These are phyloP conservation scores for Nymphalis polychloros DNA, from an alignment of 2,888 invertebrate species.

Conservation along the genomic window DNA sequence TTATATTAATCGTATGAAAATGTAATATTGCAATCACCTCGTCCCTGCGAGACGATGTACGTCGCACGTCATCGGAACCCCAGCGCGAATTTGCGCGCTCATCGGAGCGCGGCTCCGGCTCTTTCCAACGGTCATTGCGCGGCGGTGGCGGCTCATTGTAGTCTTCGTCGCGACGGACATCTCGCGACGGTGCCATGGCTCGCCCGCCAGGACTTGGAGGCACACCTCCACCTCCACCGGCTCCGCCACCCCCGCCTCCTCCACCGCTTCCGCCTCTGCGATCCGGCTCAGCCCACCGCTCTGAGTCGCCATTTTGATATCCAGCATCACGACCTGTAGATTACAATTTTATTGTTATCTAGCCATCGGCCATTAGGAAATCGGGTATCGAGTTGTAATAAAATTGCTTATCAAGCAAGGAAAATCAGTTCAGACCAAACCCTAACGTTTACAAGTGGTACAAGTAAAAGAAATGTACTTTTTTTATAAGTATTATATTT, in stretches of 20 bases:
- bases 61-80: constrained; percentile 75
- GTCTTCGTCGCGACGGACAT: constrained; percentile 60
- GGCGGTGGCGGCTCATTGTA: constrained; percentile 70
- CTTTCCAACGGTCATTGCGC: constrained; percentile 85
- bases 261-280: constrained; percentile 67
- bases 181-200: constrained; percentile 55
- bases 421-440: no score
- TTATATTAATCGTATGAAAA: no score
- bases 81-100: constrained; percentile 70
- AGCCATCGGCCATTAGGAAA: neutral
- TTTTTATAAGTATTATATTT: no score
- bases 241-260: constrained; percentile 58
- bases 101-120: constrained; percentile 74
- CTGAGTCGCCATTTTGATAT: constrained; percentile 78
- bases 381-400: no score
- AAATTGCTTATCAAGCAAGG: no score
- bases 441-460: no score
- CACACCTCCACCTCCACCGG: constrained; percentile 54
- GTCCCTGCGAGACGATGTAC: constrained; percentile 69
- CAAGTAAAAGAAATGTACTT: no score
- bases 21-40: constrained; percentile 52
- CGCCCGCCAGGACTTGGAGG: constrained; percentile 29
- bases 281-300: constrained; percentile 75
- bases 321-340: constrained; percentile 72
- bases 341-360: neutral